Evolutionary conservation across 2,888 invertebrate genomes (phyloP).

Genomic region (Omphaloscelis lunosa): DNA sequence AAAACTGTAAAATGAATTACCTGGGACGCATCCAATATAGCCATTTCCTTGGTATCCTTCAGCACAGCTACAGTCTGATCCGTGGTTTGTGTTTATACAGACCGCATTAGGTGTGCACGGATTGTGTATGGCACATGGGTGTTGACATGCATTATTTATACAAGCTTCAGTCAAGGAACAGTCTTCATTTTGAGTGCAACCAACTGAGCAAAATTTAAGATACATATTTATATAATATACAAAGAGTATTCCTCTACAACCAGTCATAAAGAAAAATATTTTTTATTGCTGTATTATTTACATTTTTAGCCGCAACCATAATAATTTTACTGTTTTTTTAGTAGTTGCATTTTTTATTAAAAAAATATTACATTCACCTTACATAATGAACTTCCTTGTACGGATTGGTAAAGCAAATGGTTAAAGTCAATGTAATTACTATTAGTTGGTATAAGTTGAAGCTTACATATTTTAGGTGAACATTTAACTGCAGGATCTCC

Average conservation of each 20-base stretch:
- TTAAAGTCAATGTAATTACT: conserved; percentile 57
- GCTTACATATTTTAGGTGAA: conserved; percentile 95
- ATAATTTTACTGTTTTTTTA: conserved; percentile 26
- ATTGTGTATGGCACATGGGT: conserved; percentile 96
- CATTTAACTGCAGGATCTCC: conserved; percentile 96
- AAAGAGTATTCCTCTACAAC: conserved; percentile 37
- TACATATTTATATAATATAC: conserved; percentile 71
- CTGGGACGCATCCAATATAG: conserved; percentile 94
- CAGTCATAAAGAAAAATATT: conserved; percentile 6
- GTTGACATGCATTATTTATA: conserved; percentile 95
- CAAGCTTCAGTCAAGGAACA: conserved; percentile 96
- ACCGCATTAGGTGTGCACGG: conserved; percentile 96
- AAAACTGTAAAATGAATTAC: conserved; percentile 83
- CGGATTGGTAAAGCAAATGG: conserved; percentile 25
- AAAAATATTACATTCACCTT: conserved; percentile 36
- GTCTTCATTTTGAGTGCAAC: conserved; percentile 96
- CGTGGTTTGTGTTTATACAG: conserved; percentile 97
- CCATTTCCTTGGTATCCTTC: conserved; percentile 97
- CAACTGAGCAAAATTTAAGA: conserved; percentile 92
- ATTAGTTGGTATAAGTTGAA: conserved; percentile 74
- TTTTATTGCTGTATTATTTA: conserved; percentile 26
- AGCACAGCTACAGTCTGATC: conserved; percentile 95
- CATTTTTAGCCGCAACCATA: conserved; percentile 47
- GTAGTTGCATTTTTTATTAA: neutral
- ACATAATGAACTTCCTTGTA: conserved; percentile 4